Conservation (phyloP, 2,888 invertebrate species). For the Corythucha ciliata region DNA sequence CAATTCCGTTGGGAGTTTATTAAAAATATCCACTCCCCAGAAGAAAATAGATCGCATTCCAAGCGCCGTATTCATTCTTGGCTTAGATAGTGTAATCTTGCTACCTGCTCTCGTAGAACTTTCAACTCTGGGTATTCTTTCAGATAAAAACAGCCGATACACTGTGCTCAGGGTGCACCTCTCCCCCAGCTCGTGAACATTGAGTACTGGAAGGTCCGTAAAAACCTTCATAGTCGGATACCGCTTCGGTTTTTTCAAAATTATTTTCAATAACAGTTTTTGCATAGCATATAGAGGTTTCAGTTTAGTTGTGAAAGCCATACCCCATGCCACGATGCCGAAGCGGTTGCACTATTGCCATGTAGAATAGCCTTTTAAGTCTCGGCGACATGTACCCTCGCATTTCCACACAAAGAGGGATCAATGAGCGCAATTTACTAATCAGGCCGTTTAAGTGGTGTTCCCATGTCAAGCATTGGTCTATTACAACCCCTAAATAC, state of each 20-base stretch:
- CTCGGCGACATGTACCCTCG: slow-evolving; percentile 9
- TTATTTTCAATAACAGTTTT: slow-evolving; percentile 7
- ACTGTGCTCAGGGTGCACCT: slow-evolving; percentile 6
- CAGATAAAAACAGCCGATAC: not conserved
- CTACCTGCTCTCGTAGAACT: not conserved
- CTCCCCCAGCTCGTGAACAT: not conserved
- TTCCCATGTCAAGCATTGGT: slow-evolving; percentile 8
- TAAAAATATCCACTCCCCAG: too few species aligned
- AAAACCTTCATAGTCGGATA: slow-evolving; percentile 9
- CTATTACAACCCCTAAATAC: slow-evolving; percentile 8
- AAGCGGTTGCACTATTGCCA: slow-evolving; percentile 6
- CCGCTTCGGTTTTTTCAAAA: slow-evolving; percentile 4
- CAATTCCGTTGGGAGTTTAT: too few species aligned
- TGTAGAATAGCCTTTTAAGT: slow-evolving; percentile 7
- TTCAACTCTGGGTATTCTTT: not conserved
- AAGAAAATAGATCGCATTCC: too few species aligned
- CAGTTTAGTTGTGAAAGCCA: not conserved
- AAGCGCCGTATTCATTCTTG: too few species aligned
- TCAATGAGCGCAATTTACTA: slow-evolving; percentile 6
- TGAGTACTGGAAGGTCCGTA: slow-evolving; percentile 2
- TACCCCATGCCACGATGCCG: slow-evolving; percentile 13
- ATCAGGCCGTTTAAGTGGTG: slow-evolving; percentile 3
- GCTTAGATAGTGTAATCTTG: too few species aligned
- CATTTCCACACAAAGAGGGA: slow-evolving; percentile 4
- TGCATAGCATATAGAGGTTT: not conserved